phyloP scores from a whole-genome alignment of 1,140 invertebrate species.

The Diabrotica virgifera region DNA sequence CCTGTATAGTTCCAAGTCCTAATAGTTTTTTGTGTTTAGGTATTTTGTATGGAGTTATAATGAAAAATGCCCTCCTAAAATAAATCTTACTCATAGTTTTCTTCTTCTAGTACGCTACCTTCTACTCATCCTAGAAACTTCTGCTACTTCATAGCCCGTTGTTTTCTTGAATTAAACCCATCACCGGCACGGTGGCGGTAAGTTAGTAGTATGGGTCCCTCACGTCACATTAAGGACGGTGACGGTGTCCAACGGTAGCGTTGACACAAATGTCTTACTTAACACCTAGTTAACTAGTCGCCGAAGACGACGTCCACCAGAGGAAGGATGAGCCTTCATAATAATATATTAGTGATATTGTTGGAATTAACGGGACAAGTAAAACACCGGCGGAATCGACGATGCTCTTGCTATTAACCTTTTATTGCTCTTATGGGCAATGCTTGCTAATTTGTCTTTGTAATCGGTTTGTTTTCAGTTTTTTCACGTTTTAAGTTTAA shows the following conservation, averaged over 20 bases:
- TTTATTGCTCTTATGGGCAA: background rate
- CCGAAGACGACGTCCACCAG: background rate
- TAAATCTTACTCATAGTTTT: too few relatives aligned
- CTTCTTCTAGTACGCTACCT: too few relatives aligned
- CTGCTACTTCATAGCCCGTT: too few relatives aligned
- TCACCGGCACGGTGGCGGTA: too few relatives aligned
- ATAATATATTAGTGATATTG: background rate
- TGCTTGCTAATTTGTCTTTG: background rate
- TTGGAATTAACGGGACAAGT: background rate
- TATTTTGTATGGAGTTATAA: too few relatives aligned
- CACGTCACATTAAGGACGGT: background rate
- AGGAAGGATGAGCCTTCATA: background rate
- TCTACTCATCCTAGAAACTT: too few relatives aligned
- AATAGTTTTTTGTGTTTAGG: too few relatives aligned
- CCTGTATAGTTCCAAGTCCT: too few relatives aligned
- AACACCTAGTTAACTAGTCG: background rate
- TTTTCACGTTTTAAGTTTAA: background rate
- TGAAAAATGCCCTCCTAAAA: too few relatives aligned
- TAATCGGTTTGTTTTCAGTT: background rate
- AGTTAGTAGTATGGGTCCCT: too few relatives aligned
- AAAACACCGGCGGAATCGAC: background rate
- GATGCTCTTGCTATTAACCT: background rate
- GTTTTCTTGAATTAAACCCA: too few relatives aligned
- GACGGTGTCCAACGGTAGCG: conserved; percentile 1
- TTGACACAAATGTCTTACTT: conserved; percentile 2